Conservation (phyloP, 2,888 invertebrate species). For the Coremacera marginata region DNA sequence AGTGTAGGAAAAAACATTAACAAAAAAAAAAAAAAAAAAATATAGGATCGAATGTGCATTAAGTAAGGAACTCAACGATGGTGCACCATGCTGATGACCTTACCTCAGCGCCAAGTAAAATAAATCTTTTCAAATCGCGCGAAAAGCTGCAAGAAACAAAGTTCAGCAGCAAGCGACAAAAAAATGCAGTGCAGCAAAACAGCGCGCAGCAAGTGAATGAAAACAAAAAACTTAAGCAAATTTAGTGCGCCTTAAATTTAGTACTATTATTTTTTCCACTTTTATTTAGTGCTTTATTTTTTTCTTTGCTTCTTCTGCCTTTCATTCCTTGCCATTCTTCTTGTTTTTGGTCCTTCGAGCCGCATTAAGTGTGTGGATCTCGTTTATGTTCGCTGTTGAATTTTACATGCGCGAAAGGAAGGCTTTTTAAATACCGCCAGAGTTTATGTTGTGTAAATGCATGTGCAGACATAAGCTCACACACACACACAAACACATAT, state of each 20-base stretch:
- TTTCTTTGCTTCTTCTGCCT: neutral
- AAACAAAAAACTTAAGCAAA: conserved; percentile 47
- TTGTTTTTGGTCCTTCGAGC: conserved; percentile 19
- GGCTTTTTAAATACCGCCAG: conserved; percentile 48
- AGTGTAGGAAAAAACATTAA: neutral
- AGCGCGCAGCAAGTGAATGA: neutral
- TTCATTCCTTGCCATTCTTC: neutral
- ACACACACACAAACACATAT: neutral
- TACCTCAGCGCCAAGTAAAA: conserved; percentile 55
- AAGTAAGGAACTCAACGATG: conserved; percentile 8
- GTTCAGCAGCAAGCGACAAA: conserved; percentile 41
- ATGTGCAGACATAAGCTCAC: conserved; percentile 24
- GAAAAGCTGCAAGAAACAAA: conserved; percentile 48
- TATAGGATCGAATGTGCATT: conserved; percentile 15
- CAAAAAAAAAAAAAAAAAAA: neutral
- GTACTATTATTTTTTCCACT: conserved; percentile 57
- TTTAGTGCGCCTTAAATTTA: conserved; percentile 62
- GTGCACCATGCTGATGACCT: conserved; percentile 46
- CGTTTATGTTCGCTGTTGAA: conserved; percentile 46
- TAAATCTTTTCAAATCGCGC: conserved; percentile 59
- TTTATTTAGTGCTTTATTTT: conserved; percentile 24
- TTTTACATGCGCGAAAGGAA: conserved; percentile 46
- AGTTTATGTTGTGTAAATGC: conserved; percentile 28
- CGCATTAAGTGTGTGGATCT: conserved; percentile 37
- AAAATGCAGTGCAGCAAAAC: neutral